phyloP scores from a whole-genome alignment of 2,113 vertebrate species.

The Ptychochromis oligacanthus region DNA sequence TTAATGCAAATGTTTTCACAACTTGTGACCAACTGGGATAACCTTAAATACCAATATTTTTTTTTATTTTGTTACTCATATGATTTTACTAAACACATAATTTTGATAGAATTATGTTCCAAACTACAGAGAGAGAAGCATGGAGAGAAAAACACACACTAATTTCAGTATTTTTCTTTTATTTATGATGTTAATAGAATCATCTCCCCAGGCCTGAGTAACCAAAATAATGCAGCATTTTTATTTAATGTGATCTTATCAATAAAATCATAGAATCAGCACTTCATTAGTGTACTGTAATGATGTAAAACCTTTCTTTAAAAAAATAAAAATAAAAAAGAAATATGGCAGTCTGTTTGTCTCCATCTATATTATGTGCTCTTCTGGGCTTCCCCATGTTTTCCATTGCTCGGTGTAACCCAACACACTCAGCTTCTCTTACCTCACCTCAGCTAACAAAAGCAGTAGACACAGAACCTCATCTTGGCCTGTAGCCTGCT shows the following conservation, averaged over 20 bases:
- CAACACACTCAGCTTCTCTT: slow-evolving; percentile 76
- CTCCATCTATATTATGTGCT: slow-evolving; percentile 21
- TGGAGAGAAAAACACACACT: neutral
- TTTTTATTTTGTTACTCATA: neutral
- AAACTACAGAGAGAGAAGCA: neutral
- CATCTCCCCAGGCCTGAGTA: neutral
- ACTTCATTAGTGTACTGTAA: neutral
- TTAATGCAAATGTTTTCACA: slow-evolving; percentile 8
- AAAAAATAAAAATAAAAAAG: too few species aligned
- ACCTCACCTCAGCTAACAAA: slow-evolving; percentile 77
- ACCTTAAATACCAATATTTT: neutral
- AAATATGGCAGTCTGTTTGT: slow-evolving; percentile 4
- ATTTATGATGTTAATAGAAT: neutral
- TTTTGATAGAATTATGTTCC: neutral
- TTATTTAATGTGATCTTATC: neutral
- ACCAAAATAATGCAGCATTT: neutral
- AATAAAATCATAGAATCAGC: neutral
- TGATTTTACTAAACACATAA: neutral
- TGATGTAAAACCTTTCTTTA: neutral
- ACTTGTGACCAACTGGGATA: neutral
- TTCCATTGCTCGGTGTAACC: slow-evolving; percentile 72
- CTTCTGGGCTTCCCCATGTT: slow-evolving; percentile 60
- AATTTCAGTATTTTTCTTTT: neutral
- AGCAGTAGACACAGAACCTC: slow-evolving; percentile 70
- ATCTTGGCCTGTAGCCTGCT: slow-evolving; percentile 64